phyloP scores from a whole-genome alignment of 2,113 vertebrate species.

The Actenoides hombroni region DNA sequence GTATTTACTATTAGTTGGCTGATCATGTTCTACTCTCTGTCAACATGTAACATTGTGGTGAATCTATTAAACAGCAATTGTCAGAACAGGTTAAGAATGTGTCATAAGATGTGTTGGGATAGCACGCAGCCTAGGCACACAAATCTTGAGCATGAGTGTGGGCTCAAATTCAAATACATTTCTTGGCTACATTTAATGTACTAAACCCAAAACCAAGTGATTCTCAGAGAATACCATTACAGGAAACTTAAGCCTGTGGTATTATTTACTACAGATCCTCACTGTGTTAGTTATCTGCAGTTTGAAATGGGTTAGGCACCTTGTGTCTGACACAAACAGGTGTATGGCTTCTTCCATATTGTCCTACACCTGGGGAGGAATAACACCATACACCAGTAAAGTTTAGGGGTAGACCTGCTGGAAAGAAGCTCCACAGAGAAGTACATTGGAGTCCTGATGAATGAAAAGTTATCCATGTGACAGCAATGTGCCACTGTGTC shows the following conservation, averaged over 20 bases:
- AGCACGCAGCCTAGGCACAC: not conserved
- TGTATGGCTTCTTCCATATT: not conserved
- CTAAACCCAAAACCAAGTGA: not conserved
- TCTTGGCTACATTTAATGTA: not conserved
- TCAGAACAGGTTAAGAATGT: not conserved
- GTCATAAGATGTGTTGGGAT: not conserved
- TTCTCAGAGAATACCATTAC: not conserved
- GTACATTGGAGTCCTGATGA: no score
- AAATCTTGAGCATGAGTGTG: not conserved
- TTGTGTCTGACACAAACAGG: not conserved
- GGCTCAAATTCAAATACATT: not conserved
- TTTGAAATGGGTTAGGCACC: not conserved
- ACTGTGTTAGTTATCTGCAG: not conserved
- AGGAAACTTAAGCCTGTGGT: not conserved
- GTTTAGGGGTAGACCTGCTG: no score
- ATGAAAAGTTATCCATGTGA: no score
- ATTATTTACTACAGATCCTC: not conserved
- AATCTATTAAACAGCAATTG: not conserved
- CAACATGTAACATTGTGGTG: not conserved
- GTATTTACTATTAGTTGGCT: not conserved
- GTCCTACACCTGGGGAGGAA: no score
- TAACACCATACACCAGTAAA: no score
- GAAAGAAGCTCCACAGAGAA: no score
- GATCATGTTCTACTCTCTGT: not conserved
- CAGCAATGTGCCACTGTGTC: no score